These are phyloP conservation scores for Drosophila guanche DNA, from an alignment of 1,140 invertebrate genomes.

Conservation along the genomic window DNA sequence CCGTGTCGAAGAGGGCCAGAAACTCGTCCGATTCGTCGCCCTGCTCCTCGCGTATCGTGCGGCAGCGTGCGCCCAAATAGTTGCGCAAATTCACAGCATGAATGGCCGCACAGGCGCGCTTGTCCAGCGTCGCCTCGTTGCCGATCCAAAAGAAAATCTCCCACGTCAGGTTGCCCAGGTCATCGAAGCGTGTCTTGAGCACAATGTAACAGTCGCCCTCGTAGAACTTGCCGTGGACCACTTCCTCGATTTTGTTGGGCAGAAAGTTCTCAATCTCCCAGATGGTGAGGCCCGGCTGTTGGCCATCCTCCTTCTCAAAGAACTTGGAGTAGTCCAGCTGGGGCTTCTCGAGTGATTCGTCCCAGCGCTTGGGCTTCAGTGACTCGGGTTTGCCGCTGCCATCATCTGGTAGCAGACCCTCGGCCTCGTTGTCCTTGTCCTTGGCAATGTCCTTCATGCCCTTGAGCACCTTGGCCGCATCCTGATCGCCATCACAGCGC, in stretches of 20 bases:
- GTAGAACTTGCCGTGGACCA: conserved; percentile 98
- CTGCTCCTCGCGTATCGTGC: conserved; percentile 99
- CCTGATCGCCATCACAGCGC: conserved; percentile 89
- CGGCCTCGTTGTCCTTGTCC: conserved; percentile 83
- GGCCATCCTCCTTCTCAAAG: conserved; percentile 98
- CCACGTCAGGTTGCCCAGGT: conserved; percentile 94
- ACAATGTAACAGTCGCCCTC: conserved; percentile 99
- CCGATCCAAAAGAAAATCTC: conserved; percentile 99
- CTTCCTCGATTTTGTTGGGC: conserved; percentile 96
- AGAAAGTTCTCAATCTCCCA: conserved; percentile 99
- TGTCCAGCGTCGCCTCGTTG: conserved; percentile 97
- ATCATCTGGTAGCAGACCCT: conserved; percentile 15
- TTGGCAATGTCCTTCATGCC: conserved; percentile 99
- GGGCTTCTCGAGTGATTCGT: conserved; percentile 97
- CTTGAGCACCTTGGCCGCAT: conserved; percentile 97
- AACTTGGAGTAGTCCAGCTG: conserved; percentile 99
- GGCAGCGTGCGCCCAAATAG: conserved; percentile 95
- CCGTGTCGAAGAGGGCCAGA: conserved; percentile 94
- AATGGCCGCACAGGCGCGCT: conserved; percentile 99
- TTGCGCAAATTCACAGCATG: conserved; percentile 99
- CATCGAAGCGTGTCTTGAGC: conserved; percentile 94
- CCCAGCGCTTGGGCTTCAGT: conserved; percentile 93
- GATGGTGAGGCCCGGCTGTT: conserved; percentile 92
- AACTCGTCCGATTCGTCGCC: conserved; percentile 98
- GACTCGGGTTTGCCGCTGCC: conserved; percentile 56